These are phyloP conservation scores for Parapristionchus giblindavisi DNA, from an alignment of 2,888 invertebrate species.

Conservation along the genomic window DNA sequence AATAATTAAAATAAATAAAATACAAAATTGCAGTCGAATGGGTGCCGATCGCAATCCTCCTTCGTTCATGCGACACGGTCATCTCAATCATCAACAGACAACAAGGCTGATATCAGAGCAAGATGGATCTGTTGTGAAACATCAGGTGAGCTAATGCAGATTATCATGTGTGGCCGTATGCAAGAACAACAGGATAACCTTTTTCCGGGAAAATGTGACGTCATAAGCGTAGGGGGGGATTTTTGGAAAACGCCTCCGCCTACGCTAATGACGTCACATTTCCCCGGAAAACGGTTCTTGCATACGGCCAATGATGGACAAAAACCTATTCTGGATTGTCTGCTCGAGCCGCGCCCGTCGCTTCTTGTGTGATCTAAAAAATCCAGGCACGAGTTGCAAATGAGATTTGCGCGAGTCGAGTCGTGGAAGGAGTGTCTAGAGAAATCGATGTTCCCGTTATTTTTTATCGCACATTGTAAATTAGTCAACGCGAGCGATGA, in stretches of 20 bases:
- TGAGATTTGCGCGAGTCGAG: too few species aligned
- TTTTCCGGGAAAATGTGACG: not conserved
- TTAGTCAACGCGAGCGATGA: too few species aligned
- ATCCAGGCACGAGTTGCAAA: too few species aligned
- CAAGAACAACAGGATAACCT: not conserved
- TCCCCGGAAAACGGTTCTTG: not conserved
- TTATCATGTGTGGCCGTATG: not conserved
- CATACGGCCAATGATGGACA: too few species aligned
- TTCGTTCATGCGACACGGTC: slow-evolving; percentile 65
- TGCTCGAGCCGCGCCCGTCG: too few species aligned
- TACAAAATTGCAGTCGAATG: slow-evolving; percentile 18
- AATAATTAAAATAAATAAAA: not conserved
- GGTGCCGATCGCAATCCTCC: slow-evolving; percentile 48
- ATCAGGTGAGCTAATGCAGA: slow-evolving; percentile 39
- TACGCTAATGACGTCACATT: not conserved
- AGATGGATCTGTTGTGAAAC: slow-evolving; percentile 60
- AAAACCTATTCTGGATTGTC: too few species aligned
- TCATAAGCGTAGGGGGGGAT: too few species aligned
- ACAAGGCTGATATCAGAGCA: slow-evolving; percentile 62
- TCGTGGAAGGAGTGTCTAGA: too few species aligned
- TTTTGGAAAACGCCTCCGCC: not conserved
- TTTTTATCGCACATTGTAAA: too few species aligned
- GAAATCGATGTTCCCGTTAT: too few species aligned
- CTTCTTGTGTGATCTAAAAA: too few species aligned
- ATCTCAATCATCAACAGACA: slow-evolving; percentile 59